These are phyloP conservation scores for Anthophora plumipes DNA, from an alignment of 2,888 invertebrate genomes.

Conservation along the genomic window DNA sequence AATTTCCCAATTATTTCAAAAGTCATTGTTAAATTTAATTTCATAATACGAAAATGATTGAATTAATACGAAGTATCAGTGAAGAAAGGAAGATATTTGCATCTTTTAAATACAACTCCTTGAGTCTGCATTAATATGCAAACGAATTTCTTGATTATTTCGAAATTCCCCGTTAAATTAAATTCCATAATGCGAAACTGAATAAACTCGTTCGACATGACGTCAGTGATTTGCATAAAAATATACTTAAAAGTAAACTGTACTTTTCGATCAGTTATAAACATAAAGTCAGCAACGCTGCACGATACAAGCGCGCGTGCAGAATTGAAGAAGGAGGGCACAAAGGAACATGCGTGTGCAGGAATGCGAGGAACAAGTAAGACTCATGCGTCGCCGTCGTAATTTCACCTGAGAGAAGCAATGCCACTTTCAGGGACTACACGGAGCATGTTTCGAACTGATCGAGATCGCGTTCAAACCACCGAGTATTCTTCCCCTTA, in stretches of 20 bases:
- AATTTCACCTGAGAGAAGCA: neutral
- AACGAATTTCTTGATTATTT: no score
- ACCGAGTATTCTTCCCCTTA: neutral
- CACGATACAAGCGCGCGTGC: neutral
- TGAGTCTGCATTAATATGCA: no score
- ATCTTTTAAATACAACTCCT: no score
- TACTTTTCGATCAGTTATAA: neutral
- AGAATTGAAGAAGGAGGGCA: slow-evolving; percentile 7
- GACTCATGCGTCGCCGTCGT: neutral
- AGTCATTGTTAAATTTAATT: no score
- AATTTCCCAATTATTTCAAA: no score
- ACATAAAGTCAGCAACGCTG: neutral
- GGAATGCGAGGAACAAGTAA: slow-evolving; percentile 12
- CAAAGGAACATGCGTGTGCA: slow-evolving; percentile 9
- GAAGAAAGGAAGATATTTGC: no score
- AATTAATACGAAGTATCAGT: no score
- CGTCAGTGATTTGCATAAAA: no score
- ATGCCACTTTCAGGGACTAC: neutral
- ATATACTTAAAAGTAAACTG: neutral
- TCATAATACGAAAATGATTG: no score
- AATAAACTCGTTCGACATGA: no score
- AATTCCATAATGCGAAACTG: no score
- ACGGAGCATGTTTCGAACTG: neutral
- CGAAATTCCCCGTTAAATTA: no score
- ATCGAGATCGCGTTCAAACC: neutral